A percentile compares a stretch with the other conserved stretches of the same genome.
phyloP scores from a whole-genome alignment of 2,797 vertebrate genomes.

The Cichlasoma orientale region DNA sequence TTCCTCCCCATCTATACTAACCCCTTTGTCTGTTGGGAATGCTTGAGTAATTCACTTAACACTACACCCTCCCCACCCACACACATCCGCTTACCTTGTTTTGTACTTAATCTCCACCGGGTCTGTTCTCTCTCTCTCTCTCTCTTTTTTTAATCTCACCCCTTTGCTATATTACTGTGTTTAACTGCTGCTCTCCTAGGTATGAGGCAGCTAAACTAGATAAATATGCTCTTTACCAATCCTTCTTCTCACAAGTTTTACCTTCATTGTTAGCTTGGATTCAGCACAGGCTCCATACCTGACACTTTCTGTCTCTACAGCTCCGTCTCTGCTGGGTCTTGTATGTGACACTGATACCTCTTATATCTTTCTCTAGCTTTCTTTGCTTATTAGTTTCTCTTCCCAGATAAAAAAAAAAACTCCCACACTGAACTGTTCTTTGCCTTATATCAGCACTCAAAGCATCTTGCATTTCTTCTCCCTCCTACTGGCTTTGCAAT shows the following conservation, averaged over 20 bases:
- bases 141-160: neutral
- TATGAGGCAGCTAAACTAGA: constrained; percentile 26
- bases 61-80: neutral
- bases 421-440: neutral
- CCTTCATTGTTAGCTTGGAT: constrained; percentile 19
- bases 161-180: constrained; percentile 16
- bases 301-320: neutral
- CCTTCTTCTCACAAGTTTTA: constrained; percentile 9
- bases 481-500: neutral
- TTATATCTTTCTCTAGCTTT: neutral
- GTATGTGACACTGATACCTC: constrained; percentile 3
- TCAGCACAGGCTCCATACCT: neutral
- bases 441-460: constrained; percentile 2
- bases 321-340: neutral
- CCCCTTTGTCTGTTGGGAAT: constrained; percentile 8
- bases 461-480: constrained; percentile 2
- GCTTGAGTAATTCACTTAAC: constrained; percentile 27
- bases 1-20: neutral
- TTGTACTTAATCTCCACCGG: constrained; percentile 22
- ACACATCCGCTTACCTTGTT: constrained; percentile 5
- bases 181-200: constrained; percentile 18
- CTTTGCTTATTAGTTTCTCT: neutral
- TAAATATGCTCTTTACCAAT: constrained; percentile 12
- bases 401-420: neutral
- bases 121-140: constrained; percentile 11